phyloP scores from a whole-genome alignment of 2,797 vertebrate genomes.

The Hydrophis major region DNA sequence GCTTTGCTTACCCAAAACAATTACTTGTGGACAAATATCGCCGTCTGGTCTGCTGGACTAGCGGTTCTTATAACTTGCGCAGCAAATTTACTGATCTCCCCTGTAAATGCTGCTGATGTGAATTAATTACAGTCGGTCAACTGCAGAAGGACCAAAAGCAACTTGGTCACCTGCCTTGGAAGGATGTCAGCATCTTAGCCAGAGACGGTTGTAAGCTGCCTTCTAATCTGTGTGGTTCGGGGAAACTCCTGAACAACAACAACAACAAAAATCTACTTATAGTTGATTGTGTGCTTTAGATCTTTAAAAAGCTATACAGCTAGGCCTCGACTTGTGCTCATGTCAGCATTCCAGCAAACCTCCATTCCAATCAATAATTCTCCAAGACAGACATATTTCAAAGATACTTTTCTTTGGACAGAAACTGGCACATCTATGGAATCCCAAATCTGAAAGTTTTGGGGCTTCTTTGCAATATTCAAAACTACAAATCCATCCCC shows the following conservation, averaged over 20 bases:
- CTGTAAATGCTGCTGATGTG: slow-evolving; percentile 42
- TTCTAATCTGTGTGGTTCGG: background rate
- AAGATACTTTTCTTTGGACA: no score
- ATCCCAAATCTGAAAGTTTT: no score
- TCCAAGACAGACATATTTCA: no score
- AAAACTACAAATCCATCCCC: no score
- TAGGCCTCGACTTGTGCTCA: no score
- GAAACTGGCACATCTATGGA: no score
- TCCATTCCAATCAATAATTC: no score
- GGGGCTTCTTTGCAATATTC: no score
- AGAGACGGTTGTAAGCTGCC: background rate
- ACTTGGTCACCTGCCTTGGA: background rate
- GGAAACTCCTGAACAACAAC: background rate
- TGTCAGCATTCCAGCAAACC: no score
- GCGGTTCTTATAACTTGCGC: slow-evolving; percentile 27
- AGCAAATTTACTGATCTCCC: slow-evolving; percentile 12
- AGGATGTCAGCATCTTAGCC: background rate
- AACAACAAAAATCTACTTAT: background rate
- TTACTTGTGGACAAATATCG: slow-evolving; percentile 52
- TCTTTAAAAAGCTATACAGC: background rate
- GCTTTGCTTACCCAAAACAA: slow-evolving; percentile 46
- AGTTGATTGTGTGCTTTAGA: background rate
- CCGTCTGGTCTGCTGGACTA: slow-evolving; percentile 52
- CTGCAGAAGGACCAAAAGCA: slow-evolving; percentile 30
- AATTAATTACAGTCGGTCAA: background rate